Evolutionary conservation across 2,113 vertebrate genomes (phyloP).

Genomic region (Petromus typicus): DNA sequence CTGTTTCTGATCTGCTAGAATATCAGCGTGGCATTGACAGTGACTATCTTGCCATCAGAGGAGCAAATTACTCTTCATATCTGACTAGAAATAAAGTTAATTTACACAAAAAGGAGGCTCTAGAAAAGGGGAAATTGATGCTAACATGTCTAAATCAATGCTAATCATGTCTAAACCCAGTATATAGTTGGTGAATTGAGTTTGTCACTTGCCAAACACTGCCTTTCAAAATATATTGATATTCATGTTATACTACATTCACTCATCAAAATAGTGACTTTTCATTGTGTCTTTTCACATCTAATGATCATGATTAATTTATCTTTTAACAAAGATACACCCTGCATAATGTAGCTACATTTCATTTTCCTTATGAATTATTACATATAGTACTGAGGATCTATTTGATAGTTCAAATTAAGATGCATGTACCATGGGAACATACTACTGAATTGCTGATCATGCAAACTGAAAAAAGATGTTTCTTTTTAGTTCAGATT

Average conservation of each 20-base stretch:
- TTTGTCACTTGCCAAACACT: background rate
- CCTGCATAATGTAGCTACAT: background rate
- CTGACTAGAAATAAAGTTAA: conserved; percentile 14
- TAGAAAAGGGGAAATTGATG: background rate
- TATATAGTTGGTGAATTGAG: background rate
- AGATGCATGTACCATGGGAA: background rate
- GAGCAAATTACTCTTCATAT: background rate
- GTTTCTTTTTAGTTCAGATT: background rate
- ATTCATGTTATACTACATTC: background rate
- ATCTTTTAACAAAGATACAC: conserved; percentile 3
- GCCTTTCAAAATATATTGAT: conserved; percentile 49
- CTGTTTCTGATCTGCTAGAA: background rate
- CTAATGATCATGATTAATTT: background rate
- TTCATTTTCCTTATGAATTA: background rate
- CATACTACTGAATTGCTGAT: background rate
- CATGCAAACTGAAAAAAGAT: background rate
- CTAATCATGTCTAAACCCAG: conserved; percentile 1
- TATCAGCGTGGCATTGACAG: background rate
- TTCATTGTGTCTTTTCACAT: background rate
- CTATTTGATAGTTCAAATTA: background rate
- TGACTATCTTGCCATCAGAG: background rate
- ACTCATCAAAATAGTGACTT: background rate
- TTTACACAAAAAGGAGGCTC: conserved; percentile 1
- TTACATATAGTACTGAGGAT: background rate
- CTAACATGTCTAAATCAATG: conserved; percentile 31